Evolutionary conservation across 1,140 invertebrate species (phyloP).

Genomic region (Platyscapa corneri): DNA sequence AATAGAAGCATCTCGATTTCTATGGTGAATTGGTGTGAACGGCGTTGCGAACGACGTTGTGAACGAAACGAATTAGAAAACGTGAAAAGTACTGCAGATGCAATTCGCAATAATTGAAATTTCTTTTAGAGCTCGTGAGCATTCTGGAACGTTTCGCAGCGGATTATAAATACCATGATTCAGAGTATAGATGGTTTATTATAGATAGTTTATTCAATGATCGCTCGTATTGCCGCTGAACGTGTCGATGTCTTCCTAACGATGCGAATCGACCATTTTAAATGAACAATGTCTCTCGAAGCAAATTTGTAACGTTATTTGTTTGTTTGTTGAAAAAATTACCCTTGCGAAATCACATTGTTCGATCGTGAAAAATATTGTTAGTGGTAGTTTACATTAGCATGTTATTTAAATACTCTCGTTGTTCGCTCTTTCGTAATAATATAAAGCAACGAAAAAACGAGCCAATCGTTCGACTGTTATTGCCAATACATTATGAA

Average conservation of each 20-base stretch:
- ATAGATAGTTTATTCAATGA: too few relatives aligned
- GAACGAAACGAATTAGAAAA: constrained; percentile 9
- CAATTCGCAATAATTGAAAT: neutral
- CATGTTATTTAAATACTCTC: constrained; percentile 8
- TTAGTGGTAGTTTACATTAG: neutral
- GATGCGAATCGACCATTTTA: neutral
- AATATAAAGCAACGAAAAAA: neutral
- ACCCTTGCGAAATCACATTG: neutral
- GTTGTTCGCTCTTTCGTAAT: constrained; percentile 22
- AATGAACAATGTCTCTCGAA: neutral
- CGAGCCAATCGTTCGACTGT: neutral
- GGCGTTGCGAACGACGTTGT: neutral
- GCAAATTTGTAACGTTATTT: neutral
- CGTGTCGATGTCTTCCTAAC: too few relatives aligned
- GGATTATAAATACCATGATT: too few relatives aligned
- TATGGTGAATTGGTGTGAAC: neutral
- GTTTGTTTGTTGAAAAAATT: neutral
- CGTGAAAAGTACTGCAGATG: neutral
- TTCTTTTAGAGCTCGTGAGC: neutral
- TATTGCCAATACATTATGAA: neutral
- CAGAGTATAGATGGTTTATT: too few relatives aligned
- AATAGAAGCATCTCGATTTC: neutral
- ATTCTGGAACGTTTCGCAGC: neutral
- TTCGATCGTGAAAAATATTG: neutral
- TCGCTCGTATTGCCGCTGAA: too few relatives aligned